A percentile compares a stretch with the other conserved stretches of the same genome.
phyloP scores from a whole-genome alignment of 2,797 vertebrate species.

The Sebastes reedi region DNA sequence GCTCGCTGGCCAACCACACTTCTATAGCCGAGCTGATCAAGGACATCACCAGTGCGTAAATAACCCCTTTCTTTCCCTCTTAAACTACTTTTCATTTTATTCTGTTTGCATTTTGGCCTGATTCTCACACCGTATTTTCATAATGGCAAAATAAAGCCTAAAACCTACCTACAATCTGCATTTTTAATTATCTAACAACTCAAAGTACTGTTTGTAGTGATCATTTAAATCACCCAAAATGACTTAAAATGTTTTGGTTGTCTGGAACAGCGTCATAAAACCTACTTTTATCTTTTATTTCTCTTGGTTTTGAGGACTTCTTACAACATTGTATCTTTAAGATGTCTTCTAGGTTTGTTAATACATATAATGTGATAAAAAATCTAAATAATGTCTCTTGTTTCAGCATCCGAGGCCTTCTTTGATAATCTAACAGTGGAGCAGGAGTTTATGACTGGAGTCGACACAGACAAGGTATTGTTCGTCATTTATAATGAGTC shows the following conservation, averaged over 20 bases:
- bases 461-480: conserved; percentile 96
- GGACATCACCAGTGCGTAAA: conserved; percentile 93
- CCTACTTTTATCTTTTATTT: not conserved
- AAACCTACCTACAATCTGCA: not conserved
- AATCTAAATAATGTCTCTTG: conserved; percentile 4
- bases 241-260: not conserved
- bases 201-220: not conserved
- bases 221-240: not conserved
- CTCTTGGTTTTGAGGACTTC: not conserved
- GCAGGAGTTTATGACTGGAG: conserved; percentile 99
- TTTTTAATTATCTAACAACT: not conserved
- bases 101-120: not conserved
- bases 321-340: not conserved
- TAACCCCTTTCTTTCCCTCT: not conserved
- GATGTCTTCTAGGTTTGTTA: not conserved
- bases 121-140: not conserved
- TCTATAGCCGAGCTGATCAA: conserved; percentile 98
- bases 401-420: conserved; percentile 95
- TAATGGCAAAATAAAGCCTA: not conserved
- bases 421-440: conserved; percentile 98
- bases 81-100: not conserved
- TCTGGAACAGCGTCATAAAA: not conserved
- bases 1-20: conserved; percentile 97
- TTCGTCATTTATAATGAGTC: not conserved
- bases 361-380: not conserved